These are phyloP conservation scores for Alouatta palliata DNA, from an alignment of 2,113 vertebrate genomes.

Conservation along the genomic window DNA sequence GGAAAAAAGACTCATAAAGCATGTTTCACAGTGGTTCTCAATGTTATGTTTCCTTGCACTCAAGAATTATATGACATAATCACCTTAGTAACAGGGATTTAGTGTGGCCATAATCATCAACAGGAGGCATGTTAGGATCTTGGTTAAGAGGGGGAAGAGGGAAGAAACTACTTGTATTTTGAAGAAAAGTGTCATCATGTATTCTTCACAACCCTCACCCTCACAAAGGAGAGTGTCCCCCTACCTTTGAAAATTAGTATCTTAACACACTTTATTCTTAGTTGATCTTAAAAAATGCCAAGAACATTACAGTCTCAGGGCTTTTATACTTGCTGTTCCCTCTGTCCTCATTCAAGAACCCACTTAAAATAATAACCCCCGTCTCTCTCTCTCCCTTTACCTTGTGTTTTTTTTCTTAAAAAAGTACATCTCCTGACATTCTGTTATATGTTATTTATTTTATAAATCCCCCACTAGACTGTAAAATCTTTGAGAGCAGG, in stretches of 20 bases:
- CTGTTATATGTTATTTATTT: constrained; percentile 12
- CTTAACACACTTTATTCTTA: not conserved
- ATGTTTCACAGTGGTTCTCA: not conserved
- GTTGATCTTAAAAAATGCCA: constrained; percentile 9
- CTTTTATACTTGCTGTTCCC: not conserved
- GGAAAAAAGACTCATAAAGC: not conserved
- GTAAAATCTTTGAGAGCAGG: not conserved
- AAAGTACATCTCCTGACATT: not conserved
- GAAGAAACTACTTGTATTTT: not conserved
- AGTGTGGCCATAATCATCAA: not conserved
- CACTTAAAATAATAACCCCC: constrained; percentile 23
- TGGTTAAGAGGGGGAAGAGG: not conserved
- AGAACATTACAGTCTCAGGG: not conserved
- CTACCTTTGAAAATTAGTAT: not conserved
- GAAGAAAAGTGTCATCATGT: not conserved
- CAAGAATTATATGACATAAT: not conserved
- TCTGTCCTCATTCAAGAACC: not conserved
- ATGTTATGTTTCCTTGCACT: not conserved
- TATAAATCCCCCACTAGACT: not conserved
- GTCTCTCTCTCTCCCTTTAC: not conserved
- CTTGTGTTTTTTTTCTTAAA: too few relatives aligned
- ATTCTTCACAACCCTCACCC: not conserved
- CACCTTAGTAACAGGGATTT: not conserved
- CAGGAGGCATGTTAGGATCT: not conserved
- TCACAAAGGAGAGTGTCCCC: not conserved